Base-by-base conservation (phyloP, 1,140 invertebrate genomes). In the Stratiolaelaps scimitus region DNA sequence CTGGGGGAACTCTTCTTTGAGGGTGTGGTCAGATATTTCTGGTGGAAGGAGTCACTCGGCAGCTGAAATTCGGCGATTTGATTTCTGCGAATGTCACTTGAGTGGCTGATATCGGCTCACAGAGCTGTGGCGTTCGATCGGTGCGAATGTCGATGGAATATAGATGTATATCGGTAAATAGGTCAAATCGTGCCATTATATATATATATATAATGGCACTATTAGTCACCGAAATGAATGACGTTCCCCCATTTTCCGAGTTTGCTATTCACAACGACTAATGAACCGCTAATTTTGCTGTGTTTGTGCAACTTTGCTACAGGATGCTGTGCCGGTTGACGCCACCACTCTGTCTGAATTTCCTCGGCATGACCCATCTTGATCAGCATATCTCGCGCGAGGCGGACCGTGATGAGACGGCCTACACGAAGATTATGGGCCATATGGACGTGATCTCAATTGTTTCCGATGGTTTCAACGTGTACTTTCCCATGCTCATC, bases 391-490 rank as follows among this genome's bases (percentile, higher is more conserved):
- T 98, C 43, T 93, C 93, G 45, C 85, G 89, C 70, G 82, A 83
- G 60, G 81, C 81, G 66, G 71, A 74, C 65, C 80, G 86, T 15
- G 76, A 84, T 70, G 89, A 93, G 77, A 93, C 90, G 0, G 82
- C 86, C 71, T 93, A 93, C 71, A 94, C 90, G 0, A 75, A 93
- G 87, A 87, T 99, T 68, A 99, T 99, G 94, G 95, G 95, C 23
- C 94, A 98, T 73, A 92, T 98, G 92, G 93, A 98, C 79, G 90
- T 98, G 0, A 85, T 98, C 65, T 85, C 89, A 10, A 90, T 98
- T 65, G 89, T 98, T 68, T 91, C 92, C 1, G 88, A 96, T 77
- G 94, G 95, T 23, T 98, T 99, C 77, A 98, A 98, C 77, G 87
- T 99, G 45, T 99, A 98, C 75, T 96, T 98, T 76, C 96, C 96